These are phyloP conservation scores for Tenthredo livida DNA, from an alignment of 2,888 invertebrate species.

Conservation along the genomic window DNA sequence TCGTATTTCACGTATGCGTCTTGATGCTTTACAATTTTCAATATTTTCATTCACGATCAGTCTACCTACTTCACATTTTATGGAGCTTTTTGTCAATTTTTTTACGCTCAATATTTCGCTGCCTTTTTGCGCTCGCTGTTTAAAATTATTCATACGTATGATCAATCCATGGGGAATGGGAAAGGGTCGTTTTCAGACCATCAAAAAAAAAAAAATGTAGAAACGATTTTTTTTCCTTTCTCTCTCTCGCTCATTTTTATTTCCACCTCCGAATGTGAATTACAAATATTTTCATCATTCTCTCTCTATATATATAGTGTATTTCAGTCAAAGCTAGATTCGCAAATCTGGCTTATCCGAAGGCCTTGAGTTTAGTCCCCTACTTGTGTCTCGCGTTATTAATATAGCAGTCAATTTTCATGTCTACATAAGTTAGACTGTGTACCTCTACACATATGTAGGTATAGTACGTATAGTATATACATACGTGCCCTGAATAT, in stretches of 20 bases:
- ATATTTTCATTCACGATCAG: background rate
- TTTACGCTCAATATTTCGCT: background rate
- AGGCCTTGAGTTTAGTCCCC: background rate
- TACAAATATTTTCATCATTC: background rate
- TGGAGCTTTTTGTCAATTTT: background rate
- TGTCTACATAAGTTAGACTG: conserved; percentile 22
- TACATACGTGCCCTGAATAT: background rate
- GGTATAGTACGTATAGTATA: background rate
- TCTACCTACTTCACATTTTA: background rate
- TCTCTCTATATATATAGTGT: background rate
- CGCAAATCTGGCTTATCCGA: background rate
- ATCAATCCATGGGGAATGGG: background rate
- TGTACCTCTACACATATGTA: background rate
- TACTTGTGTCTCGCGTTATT: conserved; percentile 3
- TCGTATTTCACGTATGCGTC: background rate
- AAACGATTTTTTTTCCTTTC: background rate
- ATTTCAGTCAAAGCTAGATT: background rate
- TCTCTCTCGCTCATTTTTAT: background rate
- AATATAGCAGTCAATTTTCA: conserved; percentile 33
- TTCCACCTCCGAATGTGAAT: background rate
- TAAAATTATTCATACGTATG: conserved; percentile 3
- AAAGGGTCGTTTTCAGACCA: background rate
- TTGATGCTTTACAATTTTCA: background rate
- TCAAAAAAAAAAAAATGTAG: background rate
- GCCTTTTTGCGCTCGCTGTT: background rate